phyloP scores from a whole-genome alignment of 2,888 invertebrate genomes.

The Cyclophora albipunctata region DNA sequence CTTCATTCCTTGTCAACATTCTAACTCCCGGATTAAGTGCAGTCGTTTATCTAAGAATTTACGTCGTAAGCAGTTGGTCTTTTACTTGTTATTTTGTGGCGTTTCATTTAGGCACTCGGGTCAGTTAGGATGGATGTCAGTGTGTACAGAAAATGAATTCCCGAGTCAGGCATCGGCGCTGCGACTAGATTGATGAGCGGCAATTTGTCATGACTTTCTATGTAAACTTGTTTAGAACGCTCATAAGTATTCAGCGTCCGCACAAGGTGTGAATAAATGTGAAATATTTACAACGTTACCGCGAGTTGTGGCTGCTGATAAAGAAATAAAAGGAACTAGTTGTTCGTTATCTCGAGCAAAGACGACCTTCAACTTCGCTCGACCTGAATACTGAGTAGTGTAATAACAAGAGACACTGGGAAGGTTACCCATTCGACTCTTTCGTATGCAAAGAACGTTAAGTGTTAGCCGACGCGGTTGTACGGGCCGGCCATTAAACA shows the following conservation, averaged over 20 bases:
- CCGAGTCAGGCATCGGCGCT: conserved; percentile 20
- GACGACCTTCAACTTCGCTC: conserved; percentile 65
- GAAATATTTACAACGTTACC: conserved; percentile 20
- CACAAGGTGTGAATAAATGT: conserved; percentile 15
- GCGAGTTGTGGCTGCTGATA: conserved; percentile 23
- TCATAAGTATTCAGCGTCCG: conserved; percentile 18
- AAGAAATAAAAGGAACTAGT: conserved; percentile 46
- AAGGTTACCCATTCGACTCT: conserved; percentile 59
- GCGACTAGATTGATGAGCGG: conserved; percentile 28
- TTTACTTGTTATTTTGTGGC: conserved; percentile 54
- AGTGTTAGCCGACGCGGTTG: conserved; percentile 72
- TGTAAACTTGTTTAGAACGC: conserved; percentile 18
- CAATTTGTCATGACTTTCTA: conserved; percentile 34
- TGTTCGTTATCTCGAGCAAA: conserved; percentile 56
- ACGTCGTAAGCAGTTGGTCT: conserved; percentile 52
- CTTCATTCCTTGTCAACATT: conserved; percentile 66
- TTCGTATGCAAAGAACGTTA: conserved; percentile 76
- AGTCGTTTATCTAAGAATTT: conserved; percentile 65
- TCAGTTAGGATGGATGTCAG: conserved; percentile 34
- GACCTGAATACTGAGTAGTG: conserved; percentile 63
- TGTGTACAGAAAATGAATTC: conserved; percentile 30
- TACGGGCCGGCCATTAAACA: conserved; percentile 74
- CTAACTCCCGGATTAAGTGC: conserved; percentile 68
- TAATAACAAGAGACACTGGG: conserved; percentile 64
- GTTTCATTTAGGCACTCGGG: conserved; percentile 51